phyloP scores from a whole-genome alignment of 2,888 invertebrate genomes.

The Orchesellides sinensis region DNA sequence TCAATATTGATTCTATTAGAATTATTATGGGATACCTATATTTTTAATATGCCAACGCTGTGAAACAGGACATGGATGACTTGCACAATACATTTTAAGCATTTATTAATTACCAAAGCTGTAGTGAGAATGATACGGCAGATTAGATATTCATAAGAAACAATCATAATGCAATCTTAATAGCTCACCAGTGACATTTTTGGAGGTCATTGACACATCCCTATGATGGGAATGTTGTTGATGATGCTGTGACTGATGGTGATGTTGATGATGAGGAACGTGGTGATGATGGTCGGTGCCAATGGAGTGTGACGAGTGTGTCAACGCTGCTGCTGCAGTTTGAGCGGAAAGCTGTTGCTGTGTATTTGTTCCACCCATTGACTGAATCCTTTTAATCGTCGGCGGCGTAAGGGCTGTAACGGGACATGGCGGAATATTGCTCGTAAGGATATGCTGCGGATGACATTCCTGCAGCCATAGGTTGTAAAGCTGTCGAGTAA shows the following conservation, averaged over 20 bases:
- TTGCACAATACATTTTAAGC: neutral
- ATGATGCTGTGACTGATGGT: slow-evolving; percentile 39
- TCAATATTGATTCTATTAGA: neutral
- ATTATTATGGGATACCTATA: too few species aligned
- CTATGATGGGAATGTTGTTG: slow-evolving; percentile 54
- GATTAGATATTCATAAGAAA: neutral
- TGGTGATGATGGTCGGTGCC: slow-evolving; percentile 60
- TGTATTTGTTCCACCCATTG: slow-evolving; percentile 35
- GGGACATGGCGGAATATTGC: slow-evolving; percentile 84
- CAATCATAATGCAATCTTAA: neutral
- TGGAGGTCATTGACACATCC: slow-evolving; percentile 64
- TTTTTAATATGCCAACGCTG: too few species aligned
- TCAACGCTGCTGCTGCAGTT: slow-evolving; percentile 48
- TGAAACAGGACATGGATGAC: neutral
- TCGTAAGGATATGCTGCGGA: slow-evolving; percentile 86
- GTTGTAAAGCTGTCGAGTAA: slow-evolving; percentile 76
- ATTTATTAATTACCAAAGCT: slow-evolving; percentile 29
- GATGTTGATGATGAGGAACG: slow-evolving; percentile 46
- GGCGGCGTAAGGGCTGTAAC: slow-evolving; percentile 82
- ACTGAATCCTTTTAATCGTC: slow-evolving; percentile 70
- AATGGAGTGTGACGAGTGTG: slow-evolving; percentile 70
- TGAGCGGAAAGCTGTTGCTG: slow-evolving; percentile 40
- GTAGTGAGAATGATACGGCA: too few species aligned
- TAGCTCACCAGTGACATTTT: slow-evolving; percentile 60
- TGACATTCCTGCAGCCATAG: slow-evolving; percentile 75